Evolutionary conservation across 2,113 vertebrate species (phyloP).

Genomic region (Isurus oxyrinchus): DNA sequence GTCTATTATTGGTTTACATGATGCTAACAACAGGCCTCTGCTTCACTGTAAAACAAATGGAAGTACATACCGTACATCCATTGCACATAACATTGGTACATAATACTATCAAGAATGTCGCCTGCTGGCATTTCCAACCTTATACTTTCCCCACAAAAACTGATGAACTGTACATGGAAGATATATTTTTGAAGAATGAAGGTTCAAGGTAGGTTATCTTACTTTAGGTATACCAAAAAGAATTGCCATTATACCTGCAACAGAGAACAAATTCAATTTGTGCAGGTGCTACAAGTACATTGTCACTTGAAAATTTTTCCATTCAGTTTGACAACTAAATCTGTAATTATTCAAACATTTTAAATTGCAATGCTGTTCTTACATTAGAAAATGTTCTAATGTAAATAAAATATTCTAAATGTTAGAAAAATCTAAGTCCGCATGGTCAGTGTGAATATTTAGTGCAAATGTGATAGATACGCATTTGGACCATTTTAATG

Average conservation of each 20-base stretch:
- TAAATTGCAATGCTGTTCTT: not conserved
- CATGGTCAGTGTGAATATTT: not conserved
- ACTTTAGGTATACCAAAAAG: not conserved
- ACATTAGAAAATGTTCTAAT: no score
- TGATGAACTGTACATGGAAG: not conserved
- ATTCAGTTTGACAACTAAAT: not conserved
- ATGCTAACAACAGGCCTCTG: not conserved
- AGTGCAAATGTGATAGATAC: not conserved
- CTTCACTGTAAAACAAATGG: not conserved
- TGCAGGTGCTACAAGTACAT: not conserved
- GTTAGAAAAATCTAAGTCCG: not conserved
- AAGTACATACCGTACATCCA: not conserved
- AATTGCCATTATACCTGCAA: not conserved
- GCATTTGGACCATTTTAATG: not conserved
- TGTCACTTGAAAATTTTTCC: not conserved
- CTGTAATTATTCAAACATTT: not conserved
- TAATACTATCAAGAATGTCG: not conserved
- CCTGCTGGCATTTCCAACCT: not conserved
- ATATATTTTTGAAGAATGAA: not conserved
- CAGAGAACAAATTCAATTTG: not conserved
- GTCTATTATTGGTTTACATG: no score
- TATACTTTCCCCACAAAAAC: not conserved
- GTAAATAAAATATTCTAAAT: no score
- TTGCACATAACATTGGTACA: not conserved
- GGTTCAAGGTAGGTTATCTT: not conserved